Evolutionary conservation across 2,888 invertebrate species (phyloP), one percentile per base, ranked within the genome.

Genomic region (Sphecodes monilicornis): DNA sequence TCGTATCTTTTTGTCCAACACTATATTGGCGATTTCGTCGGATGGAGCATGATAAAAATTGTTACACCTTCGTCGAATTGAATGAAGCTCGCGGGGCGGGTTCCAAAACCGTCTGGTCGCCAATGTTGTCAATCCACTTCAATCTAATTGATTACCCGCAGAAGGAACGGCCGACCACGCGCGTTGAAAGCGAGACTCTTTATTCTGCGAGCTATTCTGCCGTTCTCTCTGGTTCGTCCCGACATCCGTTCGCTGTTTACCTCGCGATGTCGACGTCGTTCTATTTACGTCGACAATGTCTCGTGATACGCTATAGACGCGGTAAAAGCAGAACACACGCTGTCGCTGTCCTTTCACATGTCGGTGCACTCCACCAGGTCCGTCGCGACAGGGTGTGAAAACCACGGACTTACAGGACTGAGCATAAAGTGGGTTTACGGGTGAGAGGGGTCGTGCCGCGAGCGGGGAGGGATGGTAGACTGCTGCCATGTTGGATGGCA

Each of bases 231-330:
- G n/a, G 41, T 22, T 43, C 57, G 32, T 72, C 16, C 66, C 64
- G 36, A 69, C 71, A 76, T 73, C 68, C 76, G 69, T 66, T 74
- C 41, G 29, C 39, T 77, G 80, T 80, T 84, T 85, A 80, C 77
- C 75, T 74, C 43, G 82, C 76, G 26, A 68, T 60, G 57, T 60
- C 18, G 60, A 60, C 60, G 57, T n/a, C 32, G 80, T 79, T 84
- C 80, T 85, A 85, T 85, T 84, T 86, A 60, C 81, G 85, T 78
- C 72, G 60, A 10, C 64, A 41, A 29, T 50, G 76, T 76, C 50
- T 36, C 74, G 46, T 32, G 73, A 36, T 26, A 39, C 32, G 32
- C 29, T 50, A 60, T 66, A 66, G 80, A 73, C 50, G 13, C 76
- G 64, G 75, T 76, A 81, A 84, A 81, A 81, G 80, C 72, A 78